Evolutionary conservation across 2,888 invertebrate species (phyloP).

Genomic region (Gryllus longicercus): DNA sequence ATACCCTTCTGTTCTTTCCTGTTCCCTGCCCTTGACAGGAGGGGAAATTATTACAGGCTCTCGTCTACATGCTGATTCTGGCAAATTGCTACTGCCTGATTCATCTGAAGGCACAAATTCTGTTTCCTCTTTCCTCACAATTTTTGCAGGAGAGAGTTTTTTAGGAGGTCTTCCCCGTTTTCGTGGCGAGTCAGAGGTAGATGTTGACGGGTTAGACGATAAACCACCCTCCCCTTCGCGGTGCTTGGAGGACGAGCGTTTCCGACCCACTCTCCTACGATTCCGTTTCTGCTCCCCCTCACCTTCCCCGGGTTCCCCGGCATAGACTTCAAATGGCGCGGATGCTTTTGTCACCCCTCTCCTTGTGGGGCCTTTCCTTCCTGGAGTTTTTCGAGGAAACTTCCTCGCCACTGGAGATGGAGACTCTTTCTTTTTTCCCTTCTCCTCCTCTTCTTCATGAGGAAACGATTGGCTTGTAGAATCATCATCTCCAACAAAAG

Average conservation of each 20-base stretch:
- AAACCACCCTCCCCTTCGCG: not conserved
- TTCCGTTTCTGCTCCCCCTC: not conserved
- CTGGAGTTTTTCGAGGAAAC: constrained; percentile 26
- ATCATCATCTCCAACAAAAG: constrained; percentile 26
- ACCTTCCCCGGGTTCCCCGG: not conserved
- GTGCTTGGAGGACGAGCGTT: not conserved
- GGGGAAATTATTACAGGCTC: constrained; percentile 19
- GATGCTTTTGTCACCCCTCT: constrained; percentile 26
- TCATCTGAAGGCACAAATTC: constrained; percentile 10
- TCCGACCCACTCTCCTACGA: not conserved
- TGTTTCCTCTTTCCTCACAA: not conserved
- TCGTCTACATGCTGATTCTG: not conserved
- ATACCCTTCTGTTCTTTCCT: not conserved
- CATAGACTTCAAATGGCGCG: constrained; percentile 29
- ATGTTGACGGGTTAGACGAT: not conserved
- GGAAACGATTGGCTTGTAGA: constrained; percentile 26
- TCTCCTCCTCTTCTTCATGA: constrained; percentile 26
- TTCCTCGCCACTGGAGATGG: constrained; percentile 21
- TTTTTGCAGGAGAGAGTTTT: constrained; percentile 23
- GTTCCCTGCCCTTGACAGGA: not conserved
- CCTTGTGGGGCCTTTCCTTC: constrained; percentile 22
- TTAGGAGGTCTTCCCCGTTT: constrained; percentile 19
- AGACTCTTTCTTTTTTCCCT: not conserved
- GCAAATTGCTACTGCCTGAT: not conserved
- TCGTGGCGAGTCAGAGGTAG: not conserved